phyloP scores from a whole-genome alignment of 2,113 vertebrate genomes.

The Seriola dumerili region DNA sequence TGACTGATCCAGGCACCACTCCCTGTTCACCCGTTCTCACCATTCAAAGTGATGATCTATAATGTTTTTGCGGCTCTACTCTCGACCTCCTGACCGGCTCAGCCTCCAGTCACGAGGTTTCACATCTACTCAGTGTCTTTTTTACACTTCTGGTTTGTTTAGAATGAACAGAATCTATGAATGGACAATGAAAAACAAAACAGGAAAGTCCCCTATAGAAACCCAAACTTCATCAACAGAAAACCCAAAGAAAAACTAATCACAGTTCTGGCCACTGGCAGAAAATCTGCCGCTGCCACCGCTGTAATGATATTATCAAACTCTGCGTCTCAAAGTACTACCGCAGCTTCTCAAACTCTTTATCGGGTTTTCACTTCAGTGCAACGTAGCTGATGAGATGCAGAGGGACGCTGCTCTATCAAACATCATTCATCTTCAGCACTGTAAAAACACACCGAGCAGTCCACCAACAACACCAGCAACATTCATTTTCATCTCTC shows the following conservation, averaged over 20 bases:
- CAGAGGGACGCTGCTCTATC: slow-evolving; percentile 21
- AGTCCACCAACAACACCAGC: background rate
- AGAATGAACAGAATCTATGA: background rate
- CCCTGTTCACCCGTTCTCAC: background rate
- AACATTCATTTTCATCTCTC: slow-evolving; percentile 12
- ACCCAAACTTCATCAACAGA: background rate
- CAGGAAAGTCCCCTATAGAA: background rate
- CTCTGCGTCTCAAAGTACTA: background rate
- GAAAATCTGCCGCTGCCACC: slow-evolving; percentile 7
- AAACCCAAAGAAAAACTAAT: slow-evolving; percentile 17
- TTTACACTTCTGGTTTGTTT: background rate
- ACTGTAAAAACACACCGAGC: background rate
- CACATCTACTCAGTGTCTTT: background rate
- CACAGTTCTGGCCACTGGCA: background rate
- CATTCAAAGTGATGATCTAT: background rate
- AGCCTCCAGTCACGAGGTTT: background rate
- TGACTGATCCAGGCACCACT: background rate
- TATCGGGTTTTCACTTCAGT: slow-evolving; percentile 18
- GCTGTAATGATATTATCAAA: slow-evolving; percentile 14
- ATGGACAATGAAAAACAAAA: background rate
- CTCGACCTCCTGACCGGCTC: background rate
- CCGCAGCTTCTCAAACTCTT: slow-evolving; percentile 5
- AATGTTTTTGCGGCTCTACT: background rate
- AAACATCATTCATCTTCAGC: slow-evolving; percentile 31
- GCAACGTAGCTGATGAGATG: slow-evolving; percentile 15